phyloP scores from a whole-genome alignment of 2,113 vertebrate species.

The Engraulis encrasicolus region DNA sequence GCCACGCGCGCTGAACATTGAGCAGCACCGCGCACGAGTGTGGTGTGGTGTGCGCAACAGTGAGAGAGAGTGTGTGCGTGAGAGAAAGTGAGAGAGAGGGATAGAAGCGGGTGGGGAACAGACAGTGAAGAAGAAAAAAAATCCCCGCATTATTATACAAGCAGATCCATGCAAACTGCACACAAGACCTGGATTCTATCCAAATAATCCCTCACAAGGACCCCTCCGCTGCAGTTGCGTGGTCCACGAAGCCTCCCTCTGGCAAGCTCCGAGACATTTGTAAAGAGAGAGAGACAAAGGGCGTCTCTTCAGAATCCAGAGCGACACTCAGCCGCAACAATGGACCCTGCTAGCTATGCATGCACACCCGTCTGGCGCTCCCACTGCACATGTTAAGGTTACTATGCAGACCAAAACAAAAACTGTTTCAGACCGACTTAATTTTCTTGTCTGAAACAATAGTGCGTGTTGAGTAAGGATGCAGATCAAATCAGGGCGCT shows the following conservation, averaged over 20 bases:
- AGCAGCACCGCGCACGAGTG: background rate
- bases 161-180: background rate
- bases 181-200: background rate
- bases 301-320: constrained; percentile 55
- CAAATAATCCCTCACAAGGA: background rate
- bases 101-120: background rate
- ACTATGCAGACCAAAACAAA: constrained; percentile 16
- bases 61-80: too few species aligned
- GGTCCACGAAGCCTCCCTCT: constrained; percentile 11
- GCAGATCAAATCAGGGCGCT: background rate
- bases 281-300: constrained; percentile 68
- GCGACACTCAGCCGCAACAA: constrained; percentile 68
- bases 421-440: constrained; percentile 3
- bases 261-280: constrained; percentile 41
- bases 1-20: background rate
- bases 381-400: background rate
- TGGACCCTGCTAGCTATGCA: constrained; percentile 52
- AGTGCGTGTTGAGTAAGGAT: background rate
- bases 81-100: too few species aligned
- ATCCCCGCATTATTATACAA: constrained; percentile 14
- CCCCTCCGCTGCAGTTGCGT: constrained; percentile 14
- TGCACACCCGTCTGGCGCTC: constrained; percentile 20
- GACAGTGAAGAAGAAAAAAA: background rate
- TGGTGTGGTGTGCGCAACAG: too few species aligned
- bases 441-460: background rate